phyloP scores from a whole-genome alignment of 1,140 invertebrate genomes.

The Phthorimaea operculella region DNA sequence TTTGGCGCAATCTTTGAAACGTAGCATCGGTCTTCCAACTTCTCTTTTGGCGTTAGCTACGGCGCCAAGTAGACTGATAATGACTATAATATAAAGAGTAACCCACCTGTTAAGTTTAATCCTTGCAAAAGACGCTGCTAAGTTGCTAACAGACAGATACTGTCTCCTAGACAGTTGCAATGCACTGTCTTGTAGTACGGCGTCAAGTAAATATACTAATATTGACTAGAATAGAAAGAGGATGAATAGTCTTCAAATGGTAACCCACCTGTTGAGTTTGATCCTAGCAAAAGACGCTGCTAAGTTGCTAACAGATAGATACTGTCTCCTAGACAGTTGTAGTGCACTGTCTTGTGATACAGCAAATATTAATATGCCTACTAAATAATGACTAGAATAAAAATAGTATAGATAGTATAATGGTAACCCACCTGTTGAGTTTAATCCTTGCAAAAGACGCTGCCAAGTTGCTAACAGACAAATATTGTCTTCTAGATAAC shows the following conservation, averaged over 20 bases:
- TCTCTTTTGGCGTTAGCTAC: too few relatives aligned
- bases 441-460: slow-evolving; percentile 77
- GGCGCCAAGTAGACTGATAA: too few relatives aligned
- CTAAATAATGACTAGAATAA: too few relatives aligned
- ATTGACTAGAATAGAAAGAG: too few relatives aligned
- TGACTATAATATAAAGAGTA: too few relatives aligned
- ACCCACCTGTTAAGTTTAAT: slow-evolving; percentile 79
- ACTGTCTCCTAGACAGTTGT: slow-evolving; percentile 79
- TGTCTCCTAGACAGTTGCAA: slow-evolving; percentile 79
- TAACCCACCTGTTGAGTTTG: slow-evolving; percentile 76
- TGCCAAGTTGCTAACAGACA: slow-evolving; percentile 74
- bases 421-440: too few relatives aligned
- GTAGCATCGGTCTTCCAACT: too few relatives aligned
- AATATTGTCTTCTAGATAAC: slow-evolving; percentile 78
- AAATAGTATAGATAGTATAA: too few relatives aligned
- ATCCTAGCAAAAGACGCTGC: slow-evolving; percentile 76
- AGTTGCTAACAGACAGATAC: slow-evolving; percentile 75
- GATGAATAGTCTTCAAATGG: too few relatives aligned
- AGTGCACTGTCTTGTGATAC: slow-evolving; percentile 82
- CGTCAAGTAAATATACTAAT: too few relatives aligned
- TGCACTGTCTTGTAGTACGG: slow-evolving; percentile 82
- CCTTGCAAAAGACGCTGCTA: slow-evolving; percentile 75
- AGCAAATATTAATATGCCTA: too few relatives aligned
- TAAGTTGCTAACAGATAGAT: slow-evolving; percentile 75
- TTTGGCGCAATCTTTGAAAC: too few relatives aligned